Evolutionary conservation across 35 echinoderm and acorn worm species (phyloP).

Genomic region (Diadema setosum): DNA sequence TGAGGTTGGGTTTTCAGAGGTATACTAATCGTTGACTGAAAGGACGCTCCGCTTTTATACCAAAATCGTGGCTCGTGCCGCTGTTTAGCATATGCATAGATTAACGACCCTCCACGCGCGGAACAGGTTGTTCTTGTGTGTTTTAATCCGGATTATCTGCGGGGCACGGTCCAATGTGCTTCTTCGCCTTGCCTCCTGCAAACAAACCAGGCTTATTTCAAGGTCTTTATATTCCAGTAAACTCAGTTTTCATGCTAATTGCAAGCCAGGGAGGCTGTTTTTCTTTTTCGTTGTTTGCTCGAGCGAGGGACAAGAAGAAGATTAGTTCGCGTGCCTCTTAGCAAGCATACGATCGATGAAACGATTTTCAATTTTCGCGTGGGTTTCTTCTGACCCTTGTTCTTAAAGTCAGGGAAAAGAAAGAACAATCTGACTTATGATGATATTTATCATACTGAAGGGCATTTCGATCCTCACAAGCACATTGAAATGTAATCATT

Average conservation of each 20-base stretch:
- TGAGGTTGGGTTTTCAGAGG: background rate
- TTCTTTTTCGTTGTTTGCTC: background rate
- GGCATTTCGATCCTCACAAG: no score
- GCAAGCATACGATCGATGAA: background rate
- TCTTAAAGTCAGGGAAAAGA: no score
- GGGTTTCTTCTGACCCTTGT: no score
- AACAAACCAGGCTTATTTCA: background rate
- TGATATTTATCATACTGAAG: no score
- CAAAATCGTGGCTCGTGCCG: background rate
- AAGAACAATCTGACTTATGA: no score
- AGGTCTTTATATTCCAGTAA: background rate
- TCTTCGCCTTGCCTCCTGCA: background rate
- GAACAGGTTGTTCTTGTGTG: background rate
- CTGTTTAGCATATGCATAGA: constrained; percentile 1
- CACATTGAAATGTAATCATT: no score
- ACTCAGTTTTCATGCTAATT: background rate
- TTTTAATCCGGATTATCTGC: background rate
- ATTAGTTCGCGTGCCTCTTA: background rate
- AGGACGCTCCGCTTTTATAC: background rate
- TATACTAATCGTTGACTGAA: background rate
- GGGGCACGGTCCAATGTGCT: background rate
- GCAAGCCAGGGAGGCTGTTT: background rate
- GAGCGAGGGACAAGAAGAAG: no score
- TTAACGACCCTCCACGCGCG: background rate
- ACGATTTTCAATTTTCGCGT: background rate